Evolutionary conservation across 1,140 invertebrate species (phyloP), one percentile per base, ranked within the genome.

Genomic region (Philotrypesis tridentata): DNA sequence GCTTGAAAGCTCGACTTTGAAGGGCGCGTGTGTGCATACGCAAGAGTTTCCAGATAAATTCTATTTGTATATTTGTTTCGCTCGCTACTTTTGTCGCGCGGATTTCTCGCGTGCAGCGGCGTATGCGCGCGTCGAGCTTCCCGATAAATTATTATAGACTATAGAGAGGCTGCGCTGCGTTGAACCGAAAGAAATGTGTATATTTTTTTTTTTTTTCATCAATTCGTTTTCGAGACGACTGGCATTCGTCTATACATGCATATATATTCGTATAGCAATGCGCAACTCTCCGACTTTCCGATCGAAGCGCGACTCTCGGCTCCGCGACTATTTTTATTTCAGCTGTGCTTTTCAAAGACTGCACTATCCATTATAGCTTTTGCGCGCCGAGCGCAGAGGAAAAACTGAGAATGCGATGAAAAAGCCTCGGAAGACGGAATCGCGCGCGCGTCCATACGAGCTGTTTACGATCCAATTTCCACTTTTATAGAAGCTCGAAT

Each of bases 1-100:
- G 48, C 48, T 55, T 55, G 48, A 55, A 55, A 55, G 48, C 48
- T 55, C 61, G 61, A 65, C 27, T 65, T 70, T 70, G 67, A 37
- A 33, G 12, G 48, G 7, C 21, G 21, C 14, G 14, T n/a, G n/a
- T n/a, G 43, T 17, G 48, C 7, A n/a, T 43, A 43, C 12, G 40
- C 48, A 4, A 0, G 48, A 21, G 48, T 55, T 55, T n/a, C 17
- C 17, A 55, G 48, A 55, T 55, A 55, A 55, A 55, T 55, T 55
- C 48, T 17, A 2, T 9, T 43, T 14, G 12, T 43, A 14, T 14
- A 14, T 43, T 43, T 17, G 40, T 4, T 11, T 43, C 40, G 12
- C 40, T 14, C 12, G 40, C 40, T 43, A 14, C 17, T 21, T 55
- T 55, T 55, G 5, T 37, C 33, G 3, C 33, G 3, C 33, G 3